Evolutionary conservation across 2,797 vertebrate species (phyloP).

Genomic region (Gymnoscopelus microlampas): DNA sequence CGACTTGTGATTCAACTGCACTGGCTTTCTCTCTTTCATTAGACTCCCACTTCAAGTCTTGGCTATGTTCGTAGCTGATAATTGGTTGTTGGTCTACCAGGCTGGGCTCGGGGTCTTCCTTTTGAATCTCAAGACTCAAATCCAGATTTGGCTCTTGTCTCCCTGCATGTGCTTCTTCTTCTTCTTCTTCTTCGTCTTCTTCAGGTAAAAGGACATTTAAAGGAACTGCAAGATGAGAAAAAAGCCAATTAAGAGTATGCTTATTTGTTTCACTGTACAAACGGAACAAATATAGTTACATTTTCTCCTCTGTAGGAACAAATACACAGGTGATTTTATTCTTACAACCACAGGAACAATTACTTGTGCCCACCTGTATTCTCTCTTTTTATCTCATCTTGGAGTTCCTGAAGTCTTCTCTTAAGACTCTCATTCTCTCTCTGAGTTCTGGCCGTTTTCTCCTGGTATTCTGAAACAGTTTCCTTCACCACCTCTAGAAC

Average conservation of each 20-base stretch:
- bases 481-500: slow-evolving; percentile 58
- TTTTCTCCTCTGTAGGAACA: neutral
- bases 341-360: neutral
- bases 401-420: slow-evolving; percentile 72
- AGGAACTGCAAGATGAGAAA: slow-evolving; percentile 34
- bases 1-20: slow-evolving; percentile 11
- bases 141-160: slow-evolving; percentile 27
- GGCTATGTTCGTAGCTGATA: slow-evolving; percentile 4
- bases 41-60: slow-evolving; percentile 34
- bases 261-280: too few species aligned
- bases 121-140: slow-evolving; percentile 6
- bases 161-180: slow-evolving; percentile 23
- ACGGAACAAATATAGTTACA: too few species aligned
- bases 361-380: slow-evolving; percentile 52
- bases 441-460: slow-evolving; percentile 76
- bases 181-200: slow-evolving; percentile 10
- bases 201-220: slow-evolving; percentile 9
- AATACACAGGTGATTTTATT: neutral
- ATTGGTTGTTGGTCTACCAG: slow-evolving; percentile 24
- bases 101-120: slow-evolving; percentile 15
- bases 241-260: neutral
- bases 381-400: slow-evolving; percentile 61
- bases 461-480: slow-evolving; percentile 76
- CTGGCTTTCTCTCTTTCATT: slow-evolving; percentile 23
- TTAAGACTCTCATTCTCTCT: slow-evolving; percentile 78